A percentile compares a stretch with the other conserved stretches of the same genome.
These are phyloP conservation scores for Hermatobates lingyangjiaoensis DNA, from an alignment of 1,140 invertebrate species.

Conservation along the genomic window DNA sequence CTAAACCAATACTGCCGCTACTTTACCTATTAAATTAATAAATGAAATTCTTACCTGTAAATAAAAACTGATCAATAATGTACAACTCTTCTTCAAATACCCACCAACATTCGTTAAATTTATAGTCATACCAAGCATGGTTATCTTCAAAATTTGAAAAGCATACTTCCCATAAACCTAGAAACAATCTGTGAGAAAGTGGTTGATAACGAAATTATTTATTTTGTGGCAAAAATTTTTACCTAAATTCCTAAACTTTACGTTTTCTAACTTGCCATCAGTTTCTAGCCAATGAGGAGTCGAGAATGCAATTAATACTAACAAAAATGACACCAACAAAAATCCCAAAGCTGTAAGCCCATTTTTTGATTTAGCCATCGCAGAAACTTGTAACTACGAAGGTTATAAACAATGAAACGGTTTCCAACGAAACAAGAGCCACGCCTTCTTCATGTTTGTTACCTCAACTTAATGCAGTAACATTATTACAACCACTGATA, in stretches of 20 bases:
- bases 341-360: constrained; percentile 46
- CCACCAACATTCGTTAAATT: constrained; percentile 74
- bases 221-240: constrained; percentile 11
- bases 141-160: constrained; percentile 67
- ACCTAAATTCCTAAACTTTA: constrained; percentile 66
- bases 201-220: neutral
- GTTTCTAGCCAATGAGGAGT: constrained; percentile 85
- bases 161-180: constrained; percentile 86
- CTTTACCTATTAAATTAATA: too few relatives aligned
- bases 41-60: constrained; percentile 44
- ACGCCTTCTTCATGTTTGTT: too few relatives aligned
- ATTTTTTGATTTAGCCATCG: constrained; percentile 39
- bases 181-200: constrained; percentile 14
- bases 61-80: constrained; percentile 61
- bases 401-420: too few relatives aligned
- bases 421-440: too few relatives aligned
- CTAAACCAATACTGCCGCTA: too few relatives aligned
- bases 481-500: too few relatives aligned
- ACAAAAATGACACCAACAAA: constrained; percentile 43
- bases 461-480: too few relatives aligned
- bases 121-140: constrained; percentile 55
- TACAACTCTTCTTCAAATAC: constrained; percentile 85
- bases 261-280: constrained; percentile 55
- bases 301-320: constrained; percentile 70
- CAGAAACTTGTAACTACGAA: too few relatives aligned